Evolutionary conservation across 2,797 vertebrate genomes (phyloP).

Genomic region (Serranus cabrilla): DNA sequence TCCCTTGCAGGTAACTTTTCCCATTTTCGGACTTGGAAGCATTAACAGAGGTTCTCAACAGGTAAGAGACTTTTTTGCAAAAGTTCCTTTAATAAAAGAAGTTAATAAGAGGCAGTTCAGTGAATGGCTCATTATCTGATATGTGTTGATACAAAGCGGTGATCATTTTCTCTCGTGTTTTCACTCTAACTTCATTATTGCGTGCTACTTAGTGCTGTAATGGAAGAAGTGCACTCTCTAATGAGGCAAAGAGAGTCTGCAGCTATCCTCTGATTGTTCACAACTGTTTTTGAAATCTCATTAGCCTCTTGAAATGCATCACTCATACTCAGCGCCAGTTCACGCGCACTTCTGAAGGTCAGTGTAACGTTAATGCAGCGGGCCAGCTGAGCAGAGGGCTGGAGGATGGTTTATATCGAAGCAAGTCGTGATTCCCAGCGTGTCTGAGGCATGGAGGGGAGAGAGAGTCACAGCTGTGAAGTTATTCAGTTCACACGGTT

Average conservation of each 20-base stretch:
- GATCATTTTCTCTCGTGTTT: conserved; percentile 53
- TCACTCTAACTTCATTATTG: conserved; percentile 57
- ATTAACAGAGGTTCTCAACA: conserved; percentile 36
- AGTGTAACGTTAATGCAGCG: conserved; percentile 32
- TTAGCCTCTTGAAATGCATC: conserved; percentile 64
- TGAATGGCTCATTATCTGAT: conserved; percentile 34
- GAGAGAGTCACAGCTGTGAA: conserved; percentile 17
- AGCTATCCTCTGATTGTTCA: conserved; percentile 55
- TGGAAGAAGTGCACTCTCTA: conserved; percentile 60
- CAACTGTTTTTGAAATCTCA: conserved; percentile 63
- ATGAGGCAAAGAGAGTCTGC: conserved; percentile 56
- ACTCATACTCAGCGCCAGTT: conserved; percentile 39
- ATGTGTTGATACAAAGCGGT: conserved; percentile 50
- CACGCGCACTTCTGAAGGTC: conserved; percentile 57
- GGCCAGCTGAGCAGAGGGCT: conserved; percentile 26
- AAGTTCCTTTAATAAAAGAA: background rate
- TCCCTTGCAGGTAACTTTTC: conserved; percentile 53
- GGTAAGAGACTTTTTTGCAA: conserved; percentile 57
- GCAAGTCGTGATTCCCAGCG: conserved; percentile 5
- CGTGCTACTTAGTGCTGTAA: conserved; percentile 59
- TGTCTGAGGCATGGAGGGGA: background rate
- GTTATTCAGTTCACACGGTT: background rate
- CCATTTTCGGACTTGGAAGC: conserved; percentile 26
- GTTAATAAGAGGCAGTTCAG: background rate
- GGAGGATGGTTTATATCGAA: conserved; percentile 21